These are phyloP conservation scores for Belonocnema kinseyi DNA, from an alignment of 1,140 invertebrate genomes.

Conservation along the genomic window DNA sequence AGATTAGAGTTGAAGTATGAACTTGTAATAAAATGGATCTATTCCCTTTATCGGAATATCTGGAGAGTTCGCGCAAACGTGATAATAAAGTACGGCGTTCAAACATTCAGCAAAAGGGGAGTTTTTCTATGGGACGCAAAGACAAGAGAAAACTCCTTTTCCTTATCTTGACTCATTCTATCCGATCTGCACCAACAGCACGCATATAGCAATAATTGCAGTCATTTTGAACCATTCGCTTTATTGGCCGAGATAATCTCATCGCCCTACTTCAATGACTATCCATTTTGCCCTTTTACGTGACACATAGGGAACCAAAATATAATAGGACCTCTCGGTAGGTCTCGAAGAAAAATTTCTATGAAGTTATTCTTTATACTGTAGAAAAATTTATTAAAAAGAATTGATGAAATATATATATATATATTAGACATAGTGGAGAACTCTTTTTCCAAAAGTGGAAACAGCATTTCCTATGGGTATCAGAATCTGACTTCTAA, in stretches of 20 bases:
- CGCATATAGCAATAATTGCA: constrained; percentile 70
- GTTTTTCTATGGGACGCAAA: constrained; percentile 9
- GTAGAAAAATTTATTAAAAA: too few relatives aligned
- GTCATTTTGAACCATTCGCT: constrained; percentile 69
- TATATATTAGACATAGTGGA: too few relatives aligned
- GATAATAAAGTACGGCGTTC: constrained; percentile 9
- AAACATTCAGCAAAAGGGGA: constrained; percentile 14
- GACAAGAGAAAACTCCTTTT: constrained; percentile 23
- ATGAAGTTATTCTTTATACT: too few relatives aligned
- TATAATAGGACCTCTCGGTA: not conserved
- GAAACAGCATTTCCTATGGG: too few relatives aligned
- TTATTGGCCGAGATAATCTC: constrained; percentile 70
- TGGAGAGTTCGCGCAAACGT: not conserved
- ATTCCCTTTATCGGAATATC: constrained; percentile 21
- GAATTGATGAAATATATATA: too few relatives aligned
- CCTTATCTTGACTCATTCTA: constrained; percentile 3
- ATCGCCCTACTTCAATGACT: constrained; percentile 65
- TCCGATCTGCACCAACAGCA: constrained; percentile 49
- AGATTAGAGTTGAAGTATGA: not conserved
- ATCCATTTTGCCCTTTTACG: constrained; percentile 65
- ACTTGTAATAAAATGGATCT: constrained; percentile 4
- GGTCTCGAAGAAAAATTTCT: not conserved
- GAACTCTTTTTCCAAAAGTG: too few relatives aligned
- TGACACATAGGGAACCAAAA: constrained; percentile 49
- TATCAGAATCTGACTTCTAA: too few relatives aligned